Percentiles rank a stretch among this genome's conserved stretches.
These are phyloP conservation scores for Nasonia longicornis DNA, from an alignment of 1,140 invertebrate genomes.

Conservation along the genomic window DNA sequence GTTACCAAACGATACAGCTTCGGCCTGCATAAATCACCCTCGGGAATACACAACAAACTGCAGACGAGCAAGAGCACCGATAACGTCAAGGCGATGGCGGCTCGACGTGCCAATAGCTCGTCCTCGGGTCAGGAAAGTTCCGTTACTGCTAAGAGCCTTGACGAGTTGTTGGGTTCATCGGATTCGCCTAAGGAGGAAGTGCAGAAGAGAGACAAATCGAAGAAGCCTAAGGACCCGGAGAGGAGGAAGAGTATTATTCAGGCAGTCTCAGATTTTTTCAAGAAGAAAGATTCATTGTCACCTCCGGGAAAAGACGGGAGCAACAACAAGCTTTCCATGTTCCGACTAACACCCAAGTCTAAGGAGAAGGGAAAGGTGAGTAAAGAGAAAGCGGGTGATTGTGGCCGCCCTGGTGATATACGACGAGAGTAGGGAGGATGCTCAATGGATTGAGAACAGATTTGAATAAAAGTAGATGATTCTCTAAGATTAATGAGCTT, in stretches of 20 bases:
- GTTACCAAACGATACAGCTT: conserved; percentile 57
- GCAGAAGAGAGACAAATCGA: conserved; percentile 58
- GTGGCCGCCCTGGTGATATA: conserved; percentile 4
- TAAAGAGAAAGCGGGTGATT: neutral
- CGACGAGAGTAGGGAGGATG: neutral
- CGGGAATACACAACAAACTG: conserved; percentile 48
- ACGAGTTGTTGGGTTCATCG: conserved; percentile 56
- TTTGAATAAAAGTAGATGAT: no score
- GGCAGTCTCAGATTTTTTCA: conserved; percentile 85
- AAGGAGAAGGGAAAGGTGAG: conserved; percentile 79
- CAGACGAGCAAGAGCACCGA: conserved; percentile 67
- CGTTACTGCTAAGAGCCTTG: conserved; percentile 61
- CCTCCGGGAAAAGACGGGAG: conserved; percentile 49
- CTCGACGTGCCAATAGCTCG: neutral
- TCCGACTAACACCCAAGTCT: conserved; percentile 75
- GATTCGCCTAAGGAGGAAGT: conserved; percentile 39
- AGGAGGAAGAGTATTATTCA: conserved; percentile 86
- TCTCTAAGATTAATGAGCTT: no score
- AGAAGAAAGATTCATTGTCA: conserved; percentile 71
- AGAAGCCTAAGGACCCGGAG: conserved; percentile 75
- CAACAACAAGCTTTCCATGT: conserved; percentile 70
- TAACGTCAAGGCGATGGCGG: conserved; percentile 59
- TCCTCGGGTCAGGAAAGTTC: neutral
- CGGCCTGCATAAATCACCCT: conserved; percentile 49
- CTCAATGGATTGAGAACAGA: no score